Percentiles rank a stretch among this genome's conserved stretches.
These are phyloP conservation scores for Saturnia japonica DNA, from an alignment of 2,888 invertebrate species.

Conservation along the genomic window DNA sequence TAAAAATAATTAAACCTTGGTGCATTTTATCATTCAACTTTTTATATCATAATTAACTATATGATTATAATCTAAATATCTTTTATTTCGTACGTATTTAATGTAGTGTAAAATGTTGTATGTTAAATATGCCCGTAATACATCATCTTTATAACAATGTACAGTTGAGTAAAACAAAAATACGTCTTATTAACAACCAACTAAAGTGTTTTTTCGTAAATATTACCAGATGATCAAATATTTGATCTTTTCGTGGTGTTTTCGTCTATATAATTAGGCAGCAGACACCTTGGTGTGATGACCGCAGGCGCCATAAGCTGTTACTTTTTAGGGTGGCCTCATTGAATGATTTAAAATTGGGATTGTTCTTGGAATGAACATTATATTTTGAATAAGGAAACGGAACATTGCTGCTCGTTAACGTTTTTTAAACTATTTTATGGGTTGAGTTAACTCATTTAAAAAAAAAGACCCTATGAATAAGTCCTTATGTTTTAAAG, in stretches of 20 bases:
- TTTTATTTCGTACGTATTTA: neutral
- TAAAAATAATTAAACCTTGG: neutral
- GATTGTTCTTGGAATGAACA: constrained; percentile 27
- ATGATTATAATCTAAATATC: neutral
- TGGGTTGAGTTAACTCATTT: neutral
- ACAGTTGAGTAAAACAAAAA: constrained; percentile 28
- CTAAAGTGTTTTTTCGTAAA: constrained; percentile 37
- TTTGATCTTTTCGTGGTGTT: constrained; percentile 41
- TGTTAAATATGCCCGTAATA: constrained; percentile 25
- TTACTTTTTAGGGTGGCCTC: constrained; percentile 45
- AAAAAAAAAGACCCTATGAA: neutral
- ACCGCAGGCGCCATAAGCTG: constrained; percentile 70
- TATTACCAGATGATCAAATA: constrained; percentile 40
- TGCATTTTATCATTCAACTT: neutral
- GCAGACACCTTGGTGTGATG: constrained; percentile 76
- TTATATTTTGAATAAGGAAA: constrained; percentile 7
- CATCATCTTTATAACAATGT: constrained; percentile 47
- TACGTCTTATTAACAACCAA: constrained; percentile 33
- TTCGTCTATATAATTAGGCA: constrained; percentile 71
- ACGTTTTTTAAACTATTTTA: constrained; percentile 12
- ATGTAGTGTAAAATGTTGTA: constrained; percentile 16
- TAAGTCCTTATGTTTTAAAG: neutral
- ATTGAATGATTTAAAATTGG: constrained; percentile 31
- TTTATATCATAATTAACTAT: constrained; percentile 7
- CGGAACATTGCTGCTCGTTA: constrained; percentile 6